Percentiles rank a stretch among this genome's conserved stretches.
These are phyloP conservation scores for Pelodiscus sinensis DNA, from an alignment of 2,113 vertebrate genomes.

Conservation along the genomic window DNA sequence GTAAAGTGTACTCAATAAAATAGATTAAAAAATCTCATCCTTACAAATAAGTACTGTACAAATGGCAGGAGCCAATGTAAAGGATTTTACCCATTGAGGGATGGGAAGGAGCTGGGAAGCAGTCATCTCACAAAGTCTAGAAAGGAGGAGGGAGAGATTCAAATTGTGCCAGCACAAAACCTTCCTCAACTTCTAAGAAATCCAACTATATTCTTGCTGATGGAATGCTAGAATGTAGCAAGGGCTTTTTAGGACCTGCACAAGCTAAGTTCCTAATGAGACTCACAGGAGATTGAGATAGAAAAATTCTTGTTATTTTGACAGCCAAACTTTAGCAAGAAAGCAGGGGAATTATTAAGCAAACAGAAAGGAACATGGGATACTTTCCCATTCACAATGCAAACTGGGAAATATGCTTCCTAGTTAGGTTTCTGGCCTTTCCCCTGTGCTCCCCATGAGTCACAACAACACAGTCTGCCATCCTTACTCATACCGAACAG, in stretches of 20 bases:
- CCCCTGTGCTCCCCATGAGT: rapidly evolving
- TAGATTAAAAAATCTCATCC: background rate
- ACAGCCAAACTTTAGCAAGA: background rate
- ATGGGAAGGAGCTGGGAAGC: background rate
- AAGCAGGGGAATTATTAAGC: background rate
- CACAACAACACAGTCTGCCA: background rate
- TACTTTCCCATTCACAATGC: background rate
- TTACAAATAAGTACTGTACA: background rate
- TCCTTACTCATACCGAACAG: background rate
- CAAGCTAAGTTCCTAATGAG: background rate
- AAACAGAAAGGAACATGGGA: background rate
- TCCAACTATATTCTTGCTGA: background rate
- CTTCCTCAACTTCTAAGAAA: background rate
- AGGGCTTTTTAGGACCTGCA: background rate
- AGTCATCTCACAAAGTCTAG: background rate
- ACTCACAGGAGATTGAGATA: background rate
- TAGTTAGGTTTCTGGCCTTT: background rate
- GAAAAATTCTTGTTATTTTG: background rate
- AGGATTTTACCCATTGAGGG: background rate
- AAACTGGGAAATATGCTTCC: background rate
- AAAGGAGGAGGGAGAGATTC: background rate
- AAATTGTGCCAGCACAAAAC: background rate
- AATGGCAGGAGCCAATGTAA: background rate
- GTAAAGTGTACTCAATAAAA: background rate
- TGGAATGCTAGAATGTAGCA: background rate